phyloP scores from a whole-genome alignment of 2,113 vertebrate species.

The Trichomycterus rosablanca region DNA sequence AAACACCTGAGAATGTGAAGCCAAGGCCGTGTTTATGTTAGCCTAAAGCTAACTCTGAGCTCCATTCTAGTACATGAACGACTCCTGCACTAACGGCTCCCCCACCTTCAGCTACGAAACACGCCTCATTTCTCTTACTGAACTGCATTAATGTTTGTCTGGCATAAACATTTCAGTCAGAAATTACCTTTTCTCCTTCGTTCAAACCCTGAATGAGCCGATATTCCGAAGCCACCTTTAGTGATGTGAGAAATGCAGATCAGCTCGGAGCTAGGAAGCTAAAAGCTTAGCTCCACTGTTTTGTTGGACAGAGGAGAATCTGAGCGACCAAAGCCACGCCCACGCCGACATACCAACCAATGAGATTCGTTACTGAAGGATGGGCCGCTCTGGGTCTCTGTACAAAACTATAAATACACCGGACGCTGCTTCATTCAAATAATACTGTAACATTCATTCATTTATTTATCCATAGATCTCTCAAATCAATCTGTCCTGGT shows the following conservation, averaged over 20 bases:
- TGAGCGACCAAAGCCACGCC: constrained; percentile 26
- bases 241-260: neutral
- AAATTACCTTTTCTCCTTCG: constrained; percentile 26
- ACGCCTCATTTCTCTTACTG: neutral
- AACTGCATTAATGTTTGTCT: neutral
- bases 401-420: neutral
- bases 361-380: neutral
- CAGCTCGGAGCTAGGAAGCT: constrained; percentile 7
- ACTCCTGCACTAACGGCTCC: neutral
- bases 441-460: too few species aligned
- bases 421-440: neutral
- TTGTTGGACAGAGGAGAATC: constrained; percentile 44
- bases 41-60: neutral
- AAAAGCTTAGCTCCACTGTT: constrained; percentile 20
- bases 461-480: too few species aligned
- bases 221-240: neutral
- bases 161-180: too few species aligned
- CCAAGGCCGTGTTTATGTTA: neutral
- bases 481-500: too few species aligned
- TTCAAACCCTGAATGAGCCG: too few species aligned
- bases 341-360: constrained; percentile 17
- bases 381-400: neutral
- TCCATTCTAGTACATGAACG: neutral
- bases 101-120: neutral
- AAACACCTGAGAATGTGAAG: too few species aligned